These are phyloP conservation scores for Ethmia dodecea DNA, from an alignment of 2,888 invertebrate genomes.

Conservation along the genomic window DNA sequence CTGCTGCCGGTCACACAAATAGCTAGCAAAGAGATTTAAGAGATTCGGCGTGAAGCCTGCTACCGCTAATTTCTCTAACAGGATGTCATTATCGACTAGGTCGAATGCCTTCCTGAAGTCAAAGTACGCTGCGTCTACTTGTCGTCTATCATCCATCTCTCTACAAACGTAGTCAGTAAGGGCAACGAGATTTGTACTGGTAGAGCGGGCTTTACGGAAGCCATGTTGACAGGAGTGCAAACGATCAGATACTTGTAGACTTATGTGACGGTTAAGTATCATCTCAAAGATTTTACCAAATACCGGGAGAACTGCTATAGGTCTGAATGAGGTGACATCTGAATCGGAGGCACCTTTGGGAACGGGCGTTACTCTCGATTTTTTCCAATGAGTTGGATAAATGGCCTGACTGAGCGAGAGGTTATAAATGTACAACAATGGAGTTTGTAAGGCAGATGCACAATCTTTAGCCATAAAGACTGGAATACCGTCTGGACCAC, in stretches of 20 bases:
- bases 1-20: background rate
- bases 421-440: constrained; percentile 11
- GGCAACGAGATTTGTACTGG: background rate
- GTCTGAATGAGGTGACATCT: constrained; percentile 6
- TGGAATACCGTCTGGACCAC: constrained; percentile 13
- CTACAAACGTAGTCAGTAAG: too few species aligned
- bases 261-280: too few species aligned
- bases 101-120: constrained; percentile 1
- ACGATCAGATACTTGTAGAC: too few species aligned
- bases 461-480: constrained; percentile 13
- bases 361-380: constrained; percentile 9
- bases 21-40: background rate
- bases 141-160: too few species aligned
- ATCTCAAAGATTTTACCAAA: constrained; percentile 11
- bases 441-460: constrained; percentile 1
- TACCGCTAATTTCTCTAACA: too few species aligned
- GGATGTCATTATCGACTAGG: too few species aligned
- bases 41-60: too few species aligned
- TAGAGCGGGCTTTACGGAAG: constrained; percentile 1
- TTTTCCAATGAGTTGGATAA: constrained; percentile 8
- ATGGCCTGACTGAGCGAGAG: background rate
- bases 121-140: background rate
- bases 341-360: constrained; percentile 4
- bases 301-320: constrained; percentile 10
- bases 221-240: too few species aligned